These are phyloP conservation scores for Drosophila arizonae DNA, from an alignment of 1,140 invertebrate species.

Conservation along the genomic window DNA sequence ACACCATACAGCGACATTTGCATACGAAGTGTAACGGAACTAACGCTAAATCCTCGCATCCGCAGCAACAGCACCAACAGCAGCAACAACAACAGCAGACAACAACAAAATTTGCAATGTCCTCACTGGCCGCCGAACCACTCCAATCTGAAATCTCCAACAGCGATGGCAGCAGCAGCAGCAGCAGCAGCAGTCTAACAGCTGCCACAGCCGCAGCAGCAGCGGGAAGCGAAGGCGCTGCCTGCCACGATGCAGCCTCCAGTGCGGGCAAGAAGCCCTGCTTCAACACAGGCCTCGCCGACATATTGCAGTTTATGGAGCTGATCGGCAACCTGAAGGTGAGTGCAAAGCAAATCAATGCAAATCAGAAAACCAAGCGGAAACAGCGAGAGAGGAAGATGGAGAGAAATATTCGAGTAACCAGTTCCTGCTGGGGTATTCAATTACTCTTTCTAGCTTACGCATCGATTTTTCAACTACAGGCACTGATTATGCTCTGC, in stretches of 20 bases:
- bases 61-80: conserved; percentile 45
- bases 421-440: conserved; percentile 28
- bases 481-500: conserved; percentile 13
- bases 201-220: conserved; percentile 16
- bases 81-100: conserved; percentile 58
- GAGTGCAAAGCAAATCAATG: conserved; percentile 15
- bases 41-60: conserved; percentile 54
- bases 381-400: background rate
- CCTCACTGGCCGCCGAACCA: conserved; percentile 76
- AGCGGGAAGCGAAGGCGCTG: conserved; percentile 31
- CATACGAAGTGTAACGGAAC: conserved; percentile 60
- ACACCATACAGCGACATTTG: conserved; percentile 57
- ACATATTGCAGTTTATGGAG: conserved; percentile 81
- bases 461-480: conserved; percentile 68
- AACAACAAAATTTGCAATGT: conserved; percentile 75
- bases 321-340: conserved; percentile 81
- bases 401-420: background rate
- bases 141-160: conserved; percentile 55
- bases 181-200: conserved; percentile 18
- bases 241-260: conserved; percentile 59
- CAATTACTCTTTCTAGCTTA: conserved; percentile 12
- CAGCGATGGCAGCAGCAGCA: conserved; percentile 25
- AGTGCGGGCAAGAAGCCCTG: conserved; percentile 69
- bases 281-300: conserved; percentile 71
- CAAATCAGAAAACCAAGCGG: background rate